A percentile compares a stretch with the other conserved stretches of the same genome.
These are phyloP conservation scores for Standfussiana lucernea DNA, from an alignment of 2,888 invertebrate species.

Conservation along the genomic window DNA sequence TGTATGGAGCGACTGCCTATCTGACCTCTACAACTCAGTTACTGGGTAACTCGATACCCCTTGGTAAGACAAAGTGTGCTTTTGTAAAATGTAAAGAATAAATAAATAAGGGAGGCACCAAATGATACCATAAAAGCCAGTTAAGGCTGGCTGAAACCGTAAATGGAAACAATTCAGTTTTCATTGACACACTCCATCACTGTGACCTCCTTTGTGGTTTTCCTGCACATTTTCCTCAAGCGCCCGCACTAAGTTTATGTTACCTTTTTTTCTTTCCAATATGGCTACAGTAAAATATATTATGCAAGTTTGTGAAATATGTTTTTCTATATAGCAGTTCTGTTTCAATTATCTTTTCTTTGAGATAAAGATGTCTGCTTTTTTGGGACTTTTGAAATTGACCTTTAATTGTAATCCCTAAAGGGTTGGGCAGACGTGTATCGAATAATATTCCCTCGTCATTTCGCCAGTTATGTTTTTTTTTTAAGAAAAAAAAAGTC, in stretches of 20 bases:
- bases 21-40: too few species aligned
- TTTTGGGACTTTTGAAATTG: background rate
- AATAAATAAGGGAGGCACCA: background rate
- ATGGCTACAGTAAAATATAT: background rate
- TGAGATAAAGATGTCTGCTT: background rate
- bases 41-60: background rate
- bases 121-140: background rate
- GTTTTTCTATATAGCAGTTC: background rate
- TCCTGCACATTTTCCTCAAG: conserved; percentile 47
- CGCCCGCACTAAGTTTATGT: conserved; percentile 15
- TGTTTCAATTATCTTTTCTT: background rate
- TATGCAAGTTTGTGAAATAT: background rate
- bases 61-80: background rate
- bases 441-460: too few species aligned
- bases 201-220: conserved; percentile 37
- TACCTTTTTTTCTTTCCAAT: conserved; percentile 33
- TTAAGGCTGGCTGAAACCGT: background rate
- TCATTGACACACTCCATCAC: conserved; percentile 43
- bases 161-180: conserved; percentile 33
- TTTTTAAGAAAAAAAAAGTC: too few species aligned
- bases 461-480: too few species aligned
- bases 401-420: background rate
- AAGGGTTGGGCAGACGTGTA: too few species aligned
- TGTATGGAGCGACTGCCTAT: too few species aligned
- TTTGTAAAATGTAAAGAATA: conserved; percentile 1